phyloP scores from a whole-genome alignment of 2,888 invertebrate species.

The Priocnemis perturbator region DNA sequence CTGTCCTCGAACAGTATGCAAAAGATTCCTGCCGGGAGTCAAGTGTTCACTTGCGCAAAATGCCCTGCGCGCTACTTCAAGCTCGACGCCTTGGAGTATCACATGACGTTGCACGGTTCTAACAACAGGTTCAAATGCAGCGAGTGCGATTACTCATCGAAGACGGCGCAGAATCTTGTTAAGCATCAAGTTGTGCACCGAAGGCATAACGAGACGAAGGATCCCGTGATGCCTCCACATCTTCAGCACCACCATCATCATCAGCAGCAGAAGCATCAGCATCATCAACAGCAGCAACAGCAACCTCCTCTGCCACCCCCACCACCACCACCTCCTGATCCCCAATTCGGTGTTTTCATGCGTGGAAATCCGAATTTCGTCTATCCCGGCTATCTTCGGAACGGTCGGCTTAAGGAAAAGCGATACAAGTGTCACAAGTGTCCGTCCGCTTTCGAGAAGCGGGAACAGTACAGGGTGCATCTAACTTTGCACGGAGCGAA shows the following conservation, averaged over 20 bases:
- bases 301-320: neutral
- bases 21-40: slow-evolving; percentile 50
- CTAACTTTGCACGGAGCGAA: slow-evolving; percentile 88
- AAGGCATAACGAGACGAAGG: slow-evolving; percentile 49
- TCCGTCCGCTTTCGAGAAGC: slow-evolving; percentile 91
- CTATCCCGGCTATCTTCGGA: slow-evolving; percentile 85
- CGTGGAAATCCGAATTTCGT: slow-evolving; percentile 87
- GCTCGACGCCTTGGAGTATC: slow-evolving; percentile 83
- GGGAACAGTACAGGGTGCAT: slow-evolving; percentile 90
- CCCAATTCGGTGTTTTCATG: slow-evolving; percentile 82
- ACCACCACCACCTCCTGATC: slow-evolving; percentile 78
- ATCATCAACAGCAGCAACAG: neutral
- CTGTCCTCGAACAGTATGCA: slow-evolving; percentile 1
- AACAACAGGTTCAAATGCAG: slow-evolving; percentile 82
- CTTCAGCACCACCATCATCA: neutral
- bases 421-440: slow-evolving; percentile 90
- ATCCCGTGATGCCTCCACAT: slow-evolving; percentile 2
- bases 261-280: neutral
- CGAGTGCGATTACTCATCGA: slow-evolving; percentile 84
- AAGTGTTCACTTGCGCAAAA: slow-evolving; percentile 77
- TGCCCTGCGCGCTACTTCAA: slow-evolving; percentile 87
- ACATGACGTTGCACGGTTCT: slow-evolving; percentile 82
- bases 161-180: slow-evolving; percentile 81
- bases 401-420: slow-evolving; percentile 85
- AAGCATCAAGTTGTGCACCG: slow-evolving; percentile 80